phyloP scores from a whole-genome alignment of 2,797 vertebrate species.

The Falco columbarius region DNA sequence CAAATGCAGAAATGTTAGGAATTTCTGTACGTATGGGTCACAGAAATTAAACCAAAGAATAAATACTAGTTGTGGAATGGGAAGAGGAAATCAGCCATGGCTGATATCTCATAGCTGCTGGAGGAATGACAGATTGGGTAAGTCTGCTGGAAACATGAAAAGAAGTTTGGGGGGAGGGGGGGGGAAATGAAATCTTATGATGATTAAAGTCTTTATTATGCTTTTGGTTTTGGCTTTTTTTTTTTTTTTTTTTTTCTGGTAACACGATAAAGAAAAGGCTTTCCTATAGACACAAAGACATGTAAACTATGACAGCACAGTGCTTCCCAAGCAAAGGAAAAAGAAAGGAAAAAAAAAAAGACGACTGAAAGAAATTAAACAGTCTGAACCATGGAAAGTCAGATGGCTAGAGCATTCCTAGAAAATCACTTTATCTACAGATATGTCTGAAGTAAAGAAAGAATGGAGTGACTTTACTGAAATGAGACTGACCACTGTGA shows the following conservation, averaged over 20 bases:
- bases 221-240: not conserved
- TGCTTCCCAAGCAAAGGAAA: conserved; percentile 72
- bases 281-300: conserved; percentile 80
- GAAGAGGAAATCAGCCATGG: conserved; percentile 77
- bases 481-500: conserved; percentile 87
- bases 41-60: conserved; percentile 85
- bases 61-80: conserved; percentile 85
- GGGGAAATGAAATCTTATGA: conserved; percentile 67
- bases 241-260: not conserved
- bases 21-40: conserved; percentile 88
- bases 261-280: conserved; percentile 63
- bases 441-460: conserved; percentile 80
- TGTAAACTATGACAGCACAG: conserved; percentile 78
- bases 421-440: conserved; percentile 82
- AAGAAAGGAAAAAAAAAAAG: conserved; percentile 33
- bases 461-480: conserved; percentile 78
- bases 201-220: conserved; percentile 76
- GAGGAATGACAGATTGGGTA: conserved; percentile 78
- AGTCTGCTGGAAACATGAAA: conserved; percentile 77
- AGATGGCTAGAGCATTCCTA: conserved; percentile 78
- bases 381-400: conserved; percentile 82
- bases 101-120: conserved; percentile 73
- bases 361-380: conserved; percentile 72
- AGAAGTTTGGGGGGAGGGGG: conserved; percentile 50
- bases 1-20: conserved; percentile 87